These are phyloP conservation scores for Clarias laeviceps DNA, from an alignment of 2,797 vertebrate genomes.

Conservation along the genomic window DNA sequence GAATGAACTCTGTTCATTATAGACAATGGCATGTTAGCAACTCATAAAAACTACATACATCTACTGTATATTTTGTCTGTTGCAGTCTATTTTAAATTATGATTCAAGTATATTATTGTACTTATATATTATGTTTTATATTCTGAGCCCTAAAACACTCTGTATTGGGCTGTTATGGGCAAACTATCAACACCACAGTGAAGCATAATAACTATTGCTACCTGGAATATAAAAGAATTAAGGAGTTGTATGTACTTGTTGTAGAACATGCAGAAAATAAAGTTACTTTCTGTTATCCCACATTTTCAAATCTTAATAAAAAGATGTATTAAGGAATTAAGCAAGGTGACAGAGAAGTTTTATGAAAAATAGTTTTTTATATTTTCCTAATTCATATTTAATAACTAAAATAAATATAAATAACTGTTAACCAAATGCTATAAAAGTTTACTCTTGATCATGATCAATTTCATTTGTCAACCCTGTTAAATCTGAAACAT, in stretches of 20 bases:
- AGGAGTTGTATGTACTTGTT: neutral
- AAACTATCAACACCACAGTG: neutral
- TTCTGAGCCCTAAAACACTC: neutral
- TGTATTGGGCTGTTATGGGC: neutral
- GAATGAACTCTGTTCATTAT: neutral
- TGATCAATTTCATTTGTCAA: neutral
- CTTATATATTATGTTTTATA: neutral
- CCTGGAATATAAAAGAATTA: neutral
- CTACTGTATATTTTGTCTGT: neutral
- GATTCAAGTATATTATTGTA: too few species aligned
- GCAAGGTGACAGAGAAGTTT: neutral
- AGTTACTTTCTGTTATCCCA: neutral
- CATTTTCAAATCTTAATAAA: neutral
- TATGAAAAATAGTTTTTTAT: neutral
- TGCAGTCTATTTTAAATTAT: neutral
- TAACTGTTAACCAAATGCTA: neutral
- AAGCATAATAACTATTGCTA: neutral
- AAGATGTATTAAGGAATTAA: neutral
- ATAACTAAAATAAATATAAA: too few species aligned
- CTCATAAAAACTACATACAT: neutral
- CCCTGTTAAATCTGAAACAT: neutral
- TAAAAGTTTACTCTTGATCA: neutral
- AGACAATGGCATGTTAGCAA: neutral
- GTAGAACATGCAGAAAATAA: neutral
- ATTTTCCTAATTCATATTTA: neutral